phyloP scores from a whole-genome alignment of 2,113 vertebrate species.

The Acanthisitta chloris region DNA sequence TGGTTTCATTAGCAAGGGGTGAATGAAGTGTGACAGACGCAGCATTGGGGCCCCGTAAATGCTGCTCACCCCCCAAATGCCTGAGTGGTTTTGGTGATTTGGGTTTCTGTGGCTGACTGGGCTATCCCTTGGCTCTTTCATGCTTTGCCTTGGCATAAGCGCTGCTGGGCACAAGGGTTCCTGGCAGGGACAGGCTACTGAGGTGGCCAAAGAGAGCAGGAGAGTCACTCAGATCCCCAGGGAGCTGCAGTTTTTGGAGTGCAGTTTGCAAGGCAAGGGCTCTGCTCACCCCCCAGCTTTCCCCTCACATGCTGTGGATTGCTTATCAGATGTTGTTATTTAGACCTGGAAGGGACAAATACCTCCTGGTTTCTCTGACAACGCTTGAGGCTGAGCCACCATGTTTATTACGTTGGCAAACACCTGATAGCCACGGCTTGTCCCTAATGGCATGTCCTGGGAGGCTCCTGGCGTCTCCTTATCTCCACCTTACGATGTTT shows the following conservation, averaged over 20 bases:
- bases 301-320: background rate
- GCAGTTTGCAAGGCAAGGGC: background rate
- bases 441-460: slow-evolving; percentile 82
- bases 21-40: background rate
- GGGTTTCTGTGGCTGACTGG: background rate
- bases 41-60: accelerated
- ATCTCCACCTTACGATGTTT: slow-evolving; percentile 82
- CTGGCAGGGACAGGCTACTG: background rate
- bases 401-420: slow-evolving; percentile 78
- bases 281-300: background rate
- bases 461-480: slow-evolving; percentile 84
- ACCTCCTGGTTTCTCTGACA: slow-evolving; percentile 69
- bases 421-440: slow-evolving; percentile 71
- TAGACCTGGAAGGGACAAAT: slow-evolving; percentile 73
- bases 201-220: background rate
- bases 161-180: background rate
- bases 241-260: background rate
- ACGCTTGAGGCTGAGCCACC: slow-evolving; percentile 69
- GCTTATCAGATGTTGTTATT: slow-evolving; percentile 73
- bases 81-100: background rate
- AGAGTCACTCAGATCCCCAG: background rate
- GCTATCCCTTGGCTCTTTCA: background rate
- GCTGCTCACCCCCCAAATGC: background rate
- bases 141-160: accelerated
- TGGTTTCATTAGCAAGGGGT: background rate